These are phyloP conservation scores for Gasterosteus aculeatus DNA, from an alignment of 2,113 vertebrate genomes.

Conservation along the genomic window DNA sequence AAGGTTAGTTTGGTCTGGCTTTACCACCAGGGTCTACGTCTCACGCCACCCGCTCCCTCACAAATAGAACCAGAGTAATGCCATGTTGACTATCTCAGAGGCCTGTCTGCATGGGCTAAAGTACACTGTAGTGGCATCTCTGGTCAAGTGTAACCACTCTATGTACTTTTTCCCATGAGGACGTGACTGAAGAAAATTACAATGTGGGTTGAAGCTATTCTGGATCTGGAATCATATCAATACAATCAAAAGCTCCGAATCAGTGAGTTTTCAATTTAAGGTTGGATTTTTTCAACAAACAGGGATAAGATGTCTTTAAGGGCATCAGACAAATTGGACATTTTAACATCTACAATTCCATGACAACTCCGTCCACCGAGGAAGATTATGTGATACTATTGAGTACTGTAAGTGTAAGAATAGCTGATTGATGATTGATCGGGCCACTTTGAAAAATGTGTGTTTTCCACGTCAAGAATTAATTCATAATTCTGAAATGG, in stretches of 20 bases:
- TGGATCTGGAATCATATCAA: not conserved
- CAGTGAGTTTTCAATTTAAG: not conserved
- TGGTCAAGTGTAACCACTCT: not conserved
- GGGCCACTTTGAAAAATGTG: not conserved
- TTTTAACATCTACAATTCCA: not conserved
- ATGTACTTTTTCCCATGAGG: not conserved
- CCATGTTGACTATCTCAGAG: constrained; percentile 46
- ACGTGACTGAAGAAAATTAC: constrained; percentile 12
- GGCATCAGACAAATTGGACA: not conserved
- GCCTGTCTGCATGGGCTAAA: constrained; percentile 25
- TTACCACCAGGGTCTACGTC: constrained; percentile 3
- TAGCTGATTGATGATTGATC: not conserved
- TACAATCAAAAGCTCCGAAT: not conserved
- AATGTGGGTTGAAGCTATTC: not conserved
- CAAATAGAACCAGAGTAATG: constrained; percentile 27
- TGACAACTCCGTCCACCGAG: not conserved
- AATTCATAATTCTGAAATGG: not conserved
- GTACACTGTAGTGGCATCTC: constrained; percentile 6
- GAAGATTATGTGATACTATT: not conserved
- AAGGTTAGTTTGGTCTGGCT: constrained; percentile 50
- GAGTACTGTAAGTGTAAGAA: constrained; percentile 1
- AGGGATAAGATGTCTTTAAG: not conserved
- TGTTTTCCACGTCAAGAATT: not conserved
- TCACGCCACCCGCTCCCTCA: constrained; percentile 15
- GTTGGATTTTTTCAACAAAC: not conserved